These are phyloP conservation scores for Trichoplusia ni DNA, from an alignment of 1,140 invertebrate species.

Conservation along the genomic window DNA sequence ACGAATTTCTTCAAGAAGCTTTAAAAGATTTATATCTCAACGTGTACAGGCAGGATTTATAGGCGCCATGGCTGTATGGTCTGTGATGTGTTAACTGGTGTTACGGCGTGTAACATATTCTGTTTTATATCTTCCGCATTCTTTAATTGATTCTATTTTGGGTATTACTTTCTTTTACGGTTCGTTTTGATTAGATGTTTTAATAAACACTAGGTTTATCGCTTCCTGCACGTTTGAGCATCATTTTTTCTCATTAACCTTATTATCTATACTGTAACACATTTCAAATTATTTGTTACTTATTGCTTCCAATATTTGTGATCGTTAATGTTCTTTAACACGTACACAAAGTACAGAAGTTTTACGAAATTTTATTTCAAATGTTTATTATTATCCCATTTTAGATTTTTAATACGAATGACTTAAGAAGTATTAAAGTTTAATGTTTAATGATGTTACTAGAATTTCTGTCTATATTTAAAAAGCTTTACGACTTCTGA, in stretches of 20 bases:
- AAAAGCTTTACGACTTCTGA: too few relatives aligned
- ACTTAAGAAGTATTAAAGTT: too few relatives aligned
- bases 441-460: too few relatives aligned
- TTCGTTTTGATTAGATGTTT: constrained; percentile 36
- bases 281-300: background rate
- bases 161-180: constrained; percentile 54
- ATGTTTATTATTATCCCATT: too few relatives aligned
- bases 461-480: too few relatives aligned
- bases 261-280: background rate
- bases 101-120: constrained; percentile 36
- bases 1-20: constrained; percentile 21
- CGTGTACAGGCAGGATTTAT: constrained; percentile 37
- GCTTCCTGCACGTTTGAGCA: constrained; percentile 40
- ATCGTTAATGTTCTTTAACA: background rate
- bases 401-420: too few relatives aligned
- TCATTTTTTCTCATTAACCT: constrained; percentile 26
- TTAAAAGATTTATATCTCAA: constrained; percentile 28
- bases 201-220: constrained; percentile 41
- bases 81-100: constrained; percentile 45
- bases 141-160: constrained; percentile 60
- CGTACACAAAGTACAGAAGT: too few relatives aligned
- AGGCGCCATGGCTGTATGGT: constrained; percentile 17
- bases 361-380: too few relatives aligned
- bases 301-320: background rate
- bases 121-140: constrained; percentile 64